phyloP scores from a whole-genome alignment of 2,888 invertebrate species.

The Lycocerus yunnanus region DNA sequence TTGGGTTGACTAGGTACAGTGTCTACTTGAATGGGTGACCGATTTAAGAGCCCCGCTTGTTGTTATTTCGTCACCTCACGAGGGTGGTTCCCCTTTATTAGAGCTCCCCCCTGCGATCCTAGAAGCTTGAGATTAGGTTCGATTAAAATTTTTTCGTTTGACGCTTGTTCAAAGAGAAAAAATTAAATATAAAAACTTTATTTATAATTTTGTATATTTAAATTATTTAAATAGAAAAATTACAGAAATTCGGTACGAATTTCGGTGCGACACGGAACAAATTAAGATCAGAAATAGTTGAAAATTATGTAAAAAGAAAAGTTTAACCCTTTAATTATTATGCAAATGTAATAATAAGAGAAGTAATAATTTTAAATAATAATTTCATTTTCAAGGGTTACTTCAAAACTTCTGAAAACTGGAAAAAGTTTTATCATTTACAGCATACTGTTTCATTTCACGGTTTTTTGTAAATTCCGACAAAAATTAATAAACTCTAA shows the following conservation, averaged over 20 bases:
- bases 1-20: too few species aligned
- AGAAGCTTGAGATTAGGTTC: too few species aligned
- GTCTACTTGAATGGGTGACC: too few species aligned
- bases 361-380: background rate
- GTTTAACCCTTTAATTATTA: background rate
- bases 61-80: too few species aligned
- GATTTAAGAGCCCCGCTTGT: too few species aligned
- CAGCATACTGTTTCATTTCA: background rate
- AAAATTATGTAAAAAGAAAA: background rate
- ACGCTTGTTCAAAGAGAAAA: too few species aligned
- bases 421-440: background rate
- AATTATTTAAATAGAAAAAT: background rate
- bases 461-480: background rate
- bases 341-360: background rate
- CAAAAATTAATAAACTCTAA: background rate
- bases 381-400: background rate
- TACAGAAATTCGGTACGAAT: background rate
- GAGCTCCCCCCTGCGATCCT: too few species aligned
- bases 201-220: too few species aligned
- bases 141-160: too few species aligned
- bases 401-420: background rate
- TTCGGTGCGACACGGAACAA: background rate
- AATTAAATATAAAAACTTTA: too few species aligned
- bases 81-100: too few species aligned
- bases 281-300: background rate